A percentile compares a stretch with the other conserved stretches of the same genome.
These are phyloP conservation scores for Rafetus swinhoei DNA, from an alignment of 2,113 vertebrate species.

Conservation along the genomic window DNA sequence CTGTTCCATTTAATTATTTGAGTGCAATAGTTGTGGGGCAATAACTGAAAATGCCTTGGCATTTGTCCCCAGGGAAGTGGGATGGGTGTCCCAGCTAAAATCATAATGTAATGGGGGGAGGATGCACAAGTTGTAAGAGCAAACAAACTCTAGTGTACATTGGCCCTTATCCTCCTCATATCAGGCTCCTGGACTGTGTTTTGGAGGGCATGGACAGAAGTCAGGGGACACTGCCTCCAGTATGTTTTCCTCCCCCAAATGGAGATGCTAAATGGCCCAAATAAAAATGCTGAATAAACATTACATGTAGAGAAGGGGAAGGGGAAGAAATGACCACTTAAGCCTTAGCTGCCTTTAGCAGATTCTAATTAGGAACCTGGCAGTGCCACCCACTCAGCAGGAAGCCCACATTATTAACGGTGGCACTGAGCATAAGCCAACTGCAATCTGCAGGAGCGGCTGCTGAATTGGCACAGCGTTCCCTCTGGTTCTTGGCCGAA, in stretches of 20 bases:
- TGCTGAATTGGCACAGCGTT: constrained; percentile 66
- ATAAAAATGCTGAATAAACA: constrained; percentile 30
- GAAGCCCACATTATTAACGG: constrained; percentile 76
- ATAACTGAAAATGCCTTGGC: neutral
- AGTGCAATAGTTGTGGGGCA: neutral
- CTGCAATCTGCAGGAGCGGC: constrained; percentile 62
- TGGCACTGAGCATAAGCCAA: constrained; percentile 54
- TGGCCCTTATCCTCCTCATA: constrained; percentile 30
- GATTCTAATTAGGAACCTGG: constrained; percentile 77
- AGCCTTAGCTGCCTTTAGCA: constrained; percentile 48
- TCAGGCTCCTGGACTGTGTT: neutral
- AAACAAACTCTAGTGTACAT: neutral
- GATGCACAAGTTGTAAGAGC: constrained; percentile 52
- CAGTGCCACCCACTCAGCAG: constrained; percentile 61
- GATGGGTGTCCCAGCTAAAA: accelerated
- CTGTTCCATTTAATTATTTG: neutral
- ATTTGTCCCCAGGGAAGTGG: neutral
- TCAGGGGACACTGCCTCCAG: neutral
- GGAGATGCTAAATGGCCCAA: neutral
- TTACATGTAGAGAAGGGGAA: neutral
- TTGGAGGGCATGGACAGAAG: constrained; percentile 6
- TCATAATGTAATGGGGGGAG: neutral
- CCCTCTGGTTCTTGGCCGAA: constrained; percentile 68
- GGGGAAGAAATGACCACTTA: constrained; percentile 42
- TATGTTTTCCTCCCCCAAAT: neutral